Conservation (phyloP, 92 coral and sea anemone species). For the Parazoanthus swiftii region DNA sequence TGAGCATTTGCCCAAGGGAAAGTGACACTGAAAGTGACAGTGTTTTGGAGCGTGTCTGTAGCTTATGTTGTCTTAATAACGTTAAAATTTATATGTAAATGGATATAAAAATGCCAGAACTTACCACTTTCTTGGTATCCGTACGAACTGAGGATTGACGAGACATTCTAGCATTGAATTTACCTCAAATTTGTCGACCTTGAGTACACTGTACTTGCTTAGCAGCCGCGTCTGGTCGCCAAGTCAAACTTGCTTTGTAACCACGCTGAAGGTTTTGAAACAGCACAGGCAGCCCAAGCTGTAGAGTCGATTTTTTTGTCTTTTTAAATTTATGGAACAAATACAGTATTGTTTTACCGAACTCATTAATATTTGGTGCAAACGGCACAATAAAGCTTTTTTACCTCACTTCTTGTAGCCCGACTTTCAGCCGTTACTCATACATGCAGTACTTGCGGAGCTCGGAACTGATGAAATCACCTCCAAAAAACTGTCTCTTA, state of each 20-base stretch:
- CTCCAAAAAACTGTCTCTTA: too few species aligned
- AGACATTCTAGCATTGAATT: conserved; percentile 58
- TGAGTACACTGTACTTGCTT: not conserved
- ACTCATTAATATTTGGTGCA: too few species aligned
- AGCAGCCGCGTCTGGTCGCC: not conserved
- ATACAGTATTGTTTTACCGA: too few species aligned
- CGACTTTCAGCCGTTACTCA: too few species aligned
- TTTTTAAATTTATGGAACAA: too few species aligned
- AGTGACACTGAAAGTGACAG: not conserved
- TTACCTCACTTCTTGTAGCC: too few species aligned
- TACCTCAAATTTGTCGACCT: not conserved
- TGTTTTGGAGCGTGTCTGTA: not conserved
- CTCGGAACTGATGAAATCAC: too few species aligned
- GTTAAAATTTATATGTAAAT: not conserved
- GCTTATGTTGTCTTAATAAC: not conserved
- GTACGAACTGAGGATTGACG: conserved; percentile 93
- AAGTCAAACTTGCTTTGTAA: not conserved
- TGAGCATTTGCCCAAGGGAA: not conserved
- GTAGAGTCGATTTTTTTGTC: too few species aligned
- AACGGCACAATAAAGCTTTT: too few species aligned
- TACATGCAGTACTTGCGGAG: too few species aligned
- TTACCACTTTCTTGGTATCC: conserved; percentile 93
- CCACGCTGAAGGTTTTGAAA: not conserved
- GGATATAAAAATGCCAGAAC: conserved; percentile 31
- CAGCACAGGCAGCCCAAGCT: too few species aligned